Evolutionary conservation across 2,797 vertebrate genomes (phyloP), one percentile per base, ranked within the genome.

Genomic region (Myiothlypis chrysogaster): DNA sequence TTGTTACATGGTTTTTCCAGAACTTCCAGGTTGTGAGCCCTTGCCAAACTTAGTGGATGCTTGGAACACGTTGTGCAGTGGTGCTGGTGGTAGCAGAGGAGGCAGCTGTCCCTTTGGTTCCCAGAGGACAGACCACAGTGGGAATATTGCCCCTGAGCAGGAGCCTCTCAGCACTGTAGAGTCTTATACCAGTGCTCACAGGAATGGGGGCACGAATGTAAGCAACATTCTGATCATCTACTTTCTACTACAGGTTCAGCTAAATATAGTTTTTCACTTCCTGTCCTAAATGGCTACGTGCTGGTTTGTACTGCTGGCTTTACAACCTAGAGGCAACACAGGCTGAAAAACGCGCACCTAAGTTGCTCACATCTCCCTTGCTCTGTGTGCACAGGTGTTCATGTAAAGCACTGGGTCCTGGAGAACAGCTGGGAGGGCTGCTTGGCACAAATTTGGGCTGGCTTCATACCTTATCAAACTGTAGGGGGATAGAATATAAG

Each of bases 211-310:
- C 71, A 69, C 1, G 3, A 80, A 68, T 5, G 2, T 39, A 23
- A 64, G 49, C 53, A 50, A 10, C 63, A 20, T 57, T 87, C 92
- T 87, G 30, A 60, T 91, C 19, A 10, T 60, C 37, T 77, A 32
- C 30, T 47, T 63, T 65, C 89, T 77, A 47, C 68, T 87, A 37
- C 55, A 47, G n/a, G 65, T 94, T 87, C 65, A 91, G 65, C 61
- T 94, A 89, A 95, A 93, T 63, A 78, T 15, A 75, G 79, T 16
- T 89, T 68, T 83, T 70, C 35, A 47, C 43, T 93, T 96, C 92
- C 94, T 95, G 91, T 61, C 79, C 92, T 81, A 72, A 83, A 69
- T 78, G 87, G 53, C 25, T 61, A 3, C 0, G 1, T 87, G 65
- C 43, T 63, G 64, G 30, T 75, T 93, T 73, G 53, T 63, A 3